Base-by-base conservation (phyloP, 2,113 vertebrate species). In the Tenrec ecaudatus region DNA sequence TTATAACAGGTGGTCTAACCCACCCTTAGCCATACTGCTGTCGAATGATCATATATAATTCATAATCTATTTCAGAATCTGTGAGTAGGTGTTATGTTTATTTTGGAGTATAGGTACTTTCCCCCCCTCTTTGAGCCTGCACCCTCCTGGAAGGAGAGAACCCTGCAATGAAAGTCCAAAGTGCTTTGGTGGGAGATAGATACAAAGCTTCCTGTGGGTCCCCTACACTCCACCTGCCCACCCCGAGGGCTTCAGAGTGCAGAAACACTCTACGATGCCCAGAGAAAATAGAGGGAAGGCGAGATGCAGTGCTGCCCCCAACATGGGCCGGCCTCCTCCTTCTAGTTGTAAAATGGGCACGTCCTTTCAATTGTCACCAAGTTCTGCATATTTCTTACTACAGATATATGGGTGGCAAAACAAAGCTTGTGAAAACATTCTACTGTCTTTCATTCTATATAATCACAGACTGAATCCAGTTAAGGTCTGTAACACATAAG, bases 31-130 rank as follows among this genome's bases (percentile, higher is more conserved):
- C 25, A 31, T 6, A 8, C 25, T 0, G 20, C 36, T 4, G 16
- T 1, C 25, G 43, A 43, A 6, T 0, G 14, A 9, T 1, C 25
- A 23, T 2, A 11, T 8, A 29, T 0, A 3, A 38, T 2, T 58
- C 27, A 40, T 0, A 0, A 15, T 31, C 29, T 3, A 17, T 0
- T 8, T 11, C 0, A 1, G 29, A 19, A n/a, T 27, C 11, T 53
- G 47, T 53, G 47, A 53, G 47, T 53, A 53, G 47, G 47, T 53
- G 9, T 14, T 53, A 53, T 53, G 47, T 53, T 53, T 53, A 62
- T 62, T 19, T 58, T 23, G 14, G 22, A 19, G 27, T 11, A 9
- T 23, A 23, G 19, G 3, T 11, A 10, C 68, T 69, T 12, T 33
- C 7, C 29, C 73, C 47, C 47, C 60, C 31, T n/a, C 81, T 64